A percentile compares a stretch with the other conserved stretches of the same genome.
These are phyloP conservation scores for Epinephelus awoara DNA, from an alignment of 2,797 vertebrate species.

Conservation along the genomic window DNA sequence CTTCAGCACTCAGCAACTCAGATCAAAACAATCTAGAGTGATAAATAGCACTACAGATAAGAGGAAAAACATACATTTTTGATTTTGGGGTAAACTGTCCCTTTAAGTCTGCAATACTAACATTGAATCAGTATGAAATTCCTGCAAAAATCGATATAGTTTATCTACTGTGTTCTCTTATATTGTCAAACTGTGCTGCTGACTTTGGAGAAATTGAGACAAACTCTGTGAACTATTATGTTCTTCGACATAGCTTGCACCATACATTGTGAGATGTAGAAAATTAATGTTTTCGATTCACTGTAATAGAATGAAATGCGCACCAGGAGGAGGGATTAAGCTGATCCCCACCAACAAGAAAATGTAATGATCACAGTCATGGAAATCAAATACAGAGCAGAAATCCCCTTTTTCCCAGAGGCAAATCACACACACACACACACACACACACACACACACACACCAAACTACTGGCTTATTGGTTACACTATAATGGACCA, in stretches of 20 bases:
- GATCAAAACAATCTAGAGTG: no score
- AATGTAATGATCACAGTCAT: conserved; percentile 69
- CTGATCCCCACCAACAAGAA: conserved; percentile 64
- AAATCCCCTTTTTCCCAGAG: conserved; percentile 30
- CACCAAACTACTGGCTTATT: conserved; percentile 35
- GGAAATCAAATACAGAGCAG: conserved; percentile 60
- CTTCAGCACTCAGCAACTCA: no score
- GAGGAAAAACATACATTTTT: no score
- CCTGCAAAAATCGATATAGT: not conserved
- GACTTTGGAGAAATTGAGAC: not conserved
- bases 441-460: not conserved
- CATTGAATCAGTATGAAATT: conserved; percentile 2
- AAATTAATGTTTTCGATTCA: conserved; percentile 47
- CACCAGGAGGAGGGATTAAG: conserved; percentile 61
- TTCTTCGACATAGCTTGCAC: conserved; percentile 15
- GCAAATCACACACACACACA: conserved; percentile 23
- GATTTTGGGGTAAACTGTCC: no score
- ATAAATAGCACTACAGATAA: no score
- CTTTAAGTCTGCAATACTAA: not conserved
- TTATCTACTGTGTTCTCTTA: conserved; percentile 6
- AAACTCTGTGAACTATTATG: not conserved
- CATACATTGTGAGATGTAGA: conserved; percentile 47
- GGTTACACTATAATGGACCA: conserved; percentile 38
- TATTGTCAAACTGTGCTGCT: not conserved
- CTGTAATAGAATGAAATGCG: conserved; percentile 57